Conservation (phyloP, 2,113 vertebrate genomes). For the Ursus arctos region DNA sequence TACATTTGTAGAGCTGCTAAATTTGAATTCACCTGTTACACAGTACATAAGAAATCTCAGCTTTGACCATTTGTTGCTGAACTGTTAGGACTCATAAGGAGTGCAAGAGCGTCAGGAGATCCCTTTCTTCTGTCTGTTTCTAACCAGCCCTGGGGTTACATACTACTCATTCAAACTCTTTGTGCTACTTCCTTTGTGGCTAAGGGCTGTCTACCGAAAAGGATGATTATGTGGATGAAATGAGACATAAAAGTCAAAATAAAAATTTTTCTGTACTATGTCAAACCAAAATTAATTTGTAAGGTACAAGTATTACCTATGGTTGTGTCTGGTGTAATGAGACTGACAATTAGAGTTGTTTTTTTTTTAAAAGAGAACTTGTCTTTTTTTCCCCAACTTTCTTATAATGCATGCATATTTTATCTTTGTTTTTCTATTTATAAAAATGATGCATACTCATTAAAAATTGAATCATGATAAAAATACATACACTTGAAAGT, state of each 20-base stretch:
- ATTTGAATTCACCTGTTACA: not conserved
- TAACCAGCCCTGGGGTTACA: not conserved
- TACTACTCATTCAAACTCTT: not conserved
- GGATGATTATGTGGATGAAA: constrained; percentile 3
- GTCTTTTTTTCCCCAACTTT: not conserved
- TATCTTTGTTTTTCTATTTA: constrained; percentile 23
- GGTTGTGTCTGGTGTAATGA: not conserved
- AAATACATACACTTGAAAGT: not conserved
- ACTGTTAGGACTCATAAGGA: not conserved
- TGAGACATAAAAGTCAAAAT: constrained; percentile 15
- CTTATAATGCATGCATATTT: not conserved
- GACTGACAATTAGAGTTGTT: not conserved
- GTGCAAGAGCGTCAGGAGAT: not conserved
- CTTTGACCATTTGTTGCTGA: constrained; percentile 23
- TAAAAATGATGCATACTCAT: not conserved
- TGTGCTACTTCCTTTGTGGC: not conserved
- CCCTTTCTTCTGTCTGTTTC: not conserved
- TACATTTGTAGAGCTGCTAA: not conserved
- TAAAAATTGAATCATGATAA: constrained; percentile 14
- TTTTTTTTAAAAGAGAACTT: not conserved
- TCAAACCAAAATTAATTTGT: not conserved
- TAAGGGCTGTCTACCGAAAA: not conserved
- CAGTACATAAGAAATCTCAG: not conserved
- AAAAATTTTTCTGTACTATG: not conserved
- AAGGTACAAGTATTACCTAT: not conserved